These are phyloP conservation scores for Netelia melanura DNA, from an alignment of 2,888 invertebrate species.

Conservation along the genomic window DNA sequence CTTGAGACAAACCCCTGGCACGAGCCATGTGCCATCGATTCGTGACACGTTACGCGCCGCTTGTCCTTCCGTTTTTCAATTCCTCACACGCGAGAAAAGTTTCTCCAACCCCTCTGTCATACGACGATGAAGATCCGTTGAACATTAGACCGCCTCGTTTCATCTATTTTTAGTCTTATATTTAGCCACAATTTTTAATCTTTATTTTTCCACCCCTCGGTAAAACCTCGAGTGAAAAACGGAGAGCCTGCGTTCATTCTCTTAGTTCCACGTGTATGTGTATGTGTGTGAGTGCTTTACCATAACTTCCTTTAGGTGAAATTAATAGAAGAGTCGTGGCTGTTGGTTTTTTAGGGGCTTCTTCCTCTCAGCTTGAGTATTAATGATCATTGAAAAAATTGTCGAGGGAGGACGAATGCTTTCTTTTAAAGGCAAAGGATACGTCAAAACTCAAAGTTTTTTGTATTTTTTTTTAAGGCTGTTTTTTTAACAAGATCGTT, in stretches of 20 bases:
- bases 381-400: slow-evolving; percentile 61
- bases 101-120: slow-evolving; percentile 40
- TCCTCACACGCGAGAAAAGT: slow-evolving; percentile 26
- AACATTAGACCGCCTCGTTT: slow-evolving; percentile 26
- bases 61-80: slow-evolving; percentile 59
- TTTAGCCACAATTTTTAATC: slow-evolving; percentile 37
- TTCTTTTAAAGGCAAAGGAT: slow-evolving; percentile 22
- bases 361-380: slow-evolving; percentile 60
- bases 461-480: slow-evolving; percentile 4
- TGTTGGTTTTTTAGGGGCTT: slow-evolving; percentile 26
- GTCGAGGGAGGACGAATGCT: slow-evolving; percentile 13
- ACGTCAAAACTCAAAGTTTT: slow-evolving; percentile 43
- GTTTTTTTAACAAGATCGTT: not conserved
- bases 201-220: slow-evolving; percentile 14
- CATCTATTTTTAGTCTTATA: slow-evolving; percentile 62
- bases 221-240: slow-evolving; percentile 9
- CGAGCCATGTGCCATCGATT: slow-evolving; percentile 69
- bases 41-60: slow-evolving; percentile 60
- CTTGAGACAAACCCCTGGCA: slow-evolving; percentile 61
- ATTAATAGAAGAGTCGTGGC: slow-evolving; percentile 55
- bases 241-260: not conserved
- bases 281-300: slow-evolving; percentile 52
- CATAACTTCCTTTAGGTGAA: slow-evolving; percentile 60
- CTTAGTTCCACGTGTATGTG: not conserved
- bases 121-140: slow-evolving; percentile 58